Evolutionary conservation across 2,113 vertebrate species (phyloP).

Genomic region (Osmerus mordax): DNA sequence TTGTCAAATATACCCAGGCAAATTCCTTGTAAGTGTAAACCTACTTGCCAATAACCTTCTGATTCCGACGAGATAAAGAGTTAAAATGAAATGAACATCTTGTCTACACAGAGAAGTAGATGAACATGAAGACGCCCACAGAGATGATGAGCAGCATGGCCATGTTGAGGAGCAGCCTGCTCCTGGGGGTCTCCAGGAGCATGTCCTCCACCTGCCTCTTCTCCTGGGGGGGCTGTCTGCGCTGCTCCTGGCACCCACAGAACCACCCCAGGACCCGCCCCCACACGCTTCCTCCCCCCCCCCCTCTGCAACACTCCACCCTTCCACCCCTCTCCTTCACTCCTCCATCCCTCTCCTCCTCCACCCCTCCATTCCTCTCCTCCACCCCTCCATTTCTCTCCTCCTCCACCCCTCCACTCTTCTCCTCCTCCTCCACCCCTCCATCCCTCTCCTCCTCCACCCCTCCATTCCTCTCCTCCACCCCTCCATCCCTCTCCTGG

Average conservation of each 20-base stretch:
- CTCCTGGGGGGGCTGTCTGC: slow-evolving; percentile 71
- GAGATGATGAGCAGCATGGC: slow-evolving; percentile 81
- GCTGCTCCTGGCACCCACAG: slow-evolving; percentile 75
- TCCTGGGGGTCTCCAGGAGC: slow-evolving; percentile 79
- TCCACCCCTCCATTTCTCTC: neutral
- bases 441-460: slow-evolving; percentile 74
- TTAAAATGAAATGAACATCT: too few relatives aligned
- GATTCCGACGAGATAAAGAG: too few relatives aligned
- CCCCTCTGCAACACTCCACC: slow-evolving; percentile 8
- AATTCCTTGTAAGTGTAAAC: too few relatives aligned
- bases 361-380: neutral
- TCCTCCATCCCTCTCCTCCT: neutral
- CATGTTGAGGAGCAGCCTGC: slow-evolving; percentile 77
- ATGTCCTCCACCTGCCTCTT: slow-evolving; percentile 79
- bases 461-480: slow-evolving; percentile 71
- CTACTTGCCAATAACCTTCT: too few relatives aligned
- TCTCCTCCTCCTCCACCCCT: slow-evolving; percentile 66
- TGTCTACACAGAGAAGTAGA: slow-evolving; percentile 84
- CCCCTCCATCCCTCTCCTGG: slow-evolving; percentile 69
- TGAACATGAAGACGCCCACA: slow-evolving; percentile 83
- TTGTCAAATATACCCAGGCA: too few relatives aligned
- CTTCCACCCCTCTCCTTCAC: neutral
- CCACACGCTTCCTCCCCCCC: slow-evolving; percentile 8
- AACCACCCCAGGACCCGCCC: slow-evolving; percentile 72
- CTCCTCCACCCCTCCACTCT: slow-evolving; percentile 55